Evolutionary conservation across 2,888 invertebrate species (phyloP).

Genomic region (Elegia similella): DNA sequence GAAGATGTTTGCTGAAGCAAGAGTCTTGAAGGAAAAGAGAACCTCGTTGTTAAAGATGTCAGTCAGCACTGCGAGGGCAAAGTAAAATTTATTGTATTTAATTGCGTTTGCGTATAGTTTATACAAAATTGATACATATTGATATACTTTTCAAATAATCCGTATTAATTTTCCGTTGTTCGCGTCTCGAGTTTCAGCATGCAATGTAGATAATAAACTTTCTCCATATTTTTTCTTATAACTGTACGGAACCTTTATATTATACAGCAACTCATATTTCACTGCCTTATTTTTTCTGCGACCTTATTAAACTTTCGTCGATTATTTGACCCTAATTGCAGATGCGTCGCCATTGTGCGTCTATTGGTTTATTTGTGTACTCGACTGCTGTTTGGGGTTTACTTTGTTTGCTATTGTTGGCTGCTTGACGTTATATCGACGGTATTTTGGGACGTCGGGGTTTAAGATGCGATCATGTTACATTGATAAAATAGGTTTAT

Average conservation of each 20-base stretch:
- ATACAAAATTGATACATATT: no score
- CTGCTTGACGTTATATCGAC: constrained; percentile 41
- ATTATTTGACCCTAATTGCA: constrained; percentile 79
- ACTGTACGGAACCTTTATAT: neutral
- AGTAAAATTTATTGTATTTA: no score
- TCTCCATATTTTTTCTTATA: neutral
- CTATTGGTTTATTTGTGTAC: constrained; percentile 67
- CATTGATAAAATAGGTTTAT: neutral
- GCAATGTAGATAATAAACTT: no score
- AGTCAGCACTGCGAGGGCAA: no score
- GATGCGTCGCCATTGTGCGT: constrained; percentile 72
- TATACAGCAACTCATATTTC: neutral
- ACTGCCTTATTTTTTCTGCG: neutral
- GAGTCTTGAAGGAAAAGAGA: no score
- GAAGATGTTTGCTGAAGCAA: neutral
- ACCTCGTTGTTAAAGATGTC: no score
- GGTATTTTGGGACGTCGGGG: constrained; percentile 36
- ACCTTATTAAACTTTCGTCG: constrained; percentile 60
- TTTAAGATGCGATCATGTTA: constrained; percentile 1
- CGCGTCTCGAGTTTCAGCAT: no score
- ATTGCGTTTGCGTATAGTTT: no score
- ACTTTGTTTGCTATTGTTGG: constrained; percentile 54
- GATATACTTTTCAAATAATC: no score
- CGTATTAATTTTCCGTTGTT: no score
- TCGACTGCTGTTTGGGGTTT: constrained; percentile 54